Conservation (phyloP, 92 coral and sea anemone genomes). For the Phymanthus crucifer region DNA sequence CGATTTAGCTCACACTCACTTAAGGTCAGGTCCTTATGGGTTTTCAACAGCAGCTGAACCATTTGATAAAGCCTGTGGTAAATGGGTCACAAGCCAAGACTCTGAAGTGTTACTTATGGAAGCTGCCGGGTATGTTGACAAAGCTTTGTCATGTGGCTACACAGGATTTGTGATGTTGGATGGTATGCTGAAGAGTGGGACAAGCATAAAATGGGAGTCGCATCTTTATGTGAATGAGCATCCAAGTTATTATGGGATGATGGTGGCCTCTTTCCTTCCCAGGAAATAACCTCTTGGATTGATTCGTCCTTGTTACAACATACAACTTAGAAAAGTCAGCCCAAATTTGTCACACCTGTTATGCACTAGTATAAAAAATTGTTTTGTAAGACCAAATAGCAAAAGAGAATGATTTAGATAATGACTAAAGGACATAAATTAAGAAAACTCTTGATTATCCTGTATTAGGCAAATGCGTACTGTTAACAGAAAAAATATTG, state of each 20-base stretch:
- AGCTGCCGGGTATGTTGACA: conserved; percentile 64
- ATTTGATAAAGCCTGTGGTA: conserved; percentile 72
- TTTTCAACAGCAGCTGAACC: conserved; percentile 76
- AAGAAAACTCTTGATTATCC: no score
- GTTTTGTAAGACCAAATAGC: no score
- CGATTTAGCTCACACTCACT: conserved; percentile 75
- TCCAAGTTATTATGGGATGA: conserved; percentile 84
- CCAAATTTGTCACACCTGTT: no score
- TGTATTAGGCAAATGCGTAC: no score
- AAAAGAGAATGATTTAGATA: no score
- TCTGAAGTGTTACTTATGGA: conserved; percentile 41
- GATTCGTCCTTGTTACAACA: no score
- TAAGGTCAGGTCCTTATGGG: conserved; percentile 74
- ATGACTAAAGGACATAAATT: no score
- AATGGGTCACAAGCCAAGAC: conserved; percentile 56
- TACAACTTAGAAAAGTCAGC: no score
- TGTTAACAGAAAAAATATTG: no score
- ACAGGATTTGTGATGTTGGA: conserved; percentile 76
- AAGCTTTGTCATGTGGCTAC: conserved; percentile 74
- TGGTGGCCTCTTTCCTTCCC: conserved; percentile 69
- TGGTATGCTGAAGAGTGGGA: conserved; percentile 59
- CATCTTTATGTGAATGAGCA: conserved; percentile 58
- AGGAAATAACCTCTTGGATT: not conserved
- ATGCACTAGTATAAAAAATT: no score
- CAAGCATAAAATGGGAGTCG: conserved; percentile 43